Base-by-base conservation (phyloP, 35 echinoderm and acorn worm genomes). In the Amphiura filiformis region DNA sequence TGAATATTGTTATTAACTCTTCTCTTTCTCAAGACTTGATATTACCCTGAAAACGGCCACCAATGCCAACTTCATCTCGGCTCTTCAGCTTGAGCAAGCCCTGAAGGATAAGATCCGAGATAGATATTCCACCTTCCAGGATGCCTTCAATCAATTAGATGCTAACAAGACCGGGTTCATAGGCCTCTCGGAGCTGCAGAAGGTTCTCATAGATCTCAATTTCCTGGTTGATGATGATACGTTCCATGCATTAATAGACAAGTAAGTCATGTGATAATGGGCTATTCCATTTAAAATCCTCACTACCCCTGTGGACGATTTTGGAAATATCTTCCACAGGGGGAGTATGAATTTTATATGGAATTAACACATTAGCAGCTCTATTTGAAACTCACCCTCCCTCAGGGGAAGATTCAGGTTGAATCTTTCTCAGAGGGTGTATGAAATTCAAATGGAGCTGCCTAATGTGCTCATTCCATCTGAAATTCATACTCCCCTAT, bases 221-320 rank as follows among this genome's bases (percentile, higher is more conserved):
- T 92, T 94, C 49, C 81, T 98, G 23, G 96, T 98, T 65, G 93
- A 94, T 87, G 96, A 98, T 88, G 65, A 76, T n/a, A 98, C 90
- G 30, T 81, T 98, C 26, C 37, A 80, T 37, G 78, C 92, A 34
- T 86, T 98, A 47, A 56, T 98, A 35, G 36, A 90, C 32, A 91
- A 83, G 96, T 98, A 83, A 84, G 85, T 87, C 22, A 15, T 70
- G 4, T 47, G n/a, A n/a, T n/a, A n/a, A n/a, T n/a, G n/a, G n/a
- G n/a, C n/a, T n/a, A n/a, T n/a, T n/a, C n/a, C n/a, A n/a, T n/a
- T n/a, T n/a, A n/a, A n/a, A n/a, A n/a, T n/a, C n/a, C n/a, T n/a
- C n/a, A n/a, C n/a, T n/a, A n/a, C n/a, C n/a, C n/a, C n/a, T n/a
- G n/a, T n/a, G n/a, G n/a, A n/a, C n/a, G n/a, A n/a, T n/a, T n/a